Base-by-base conservation (phyloP, 1,140 invertebrate species). In the Trialeurodes vaporariorum region DNA sequence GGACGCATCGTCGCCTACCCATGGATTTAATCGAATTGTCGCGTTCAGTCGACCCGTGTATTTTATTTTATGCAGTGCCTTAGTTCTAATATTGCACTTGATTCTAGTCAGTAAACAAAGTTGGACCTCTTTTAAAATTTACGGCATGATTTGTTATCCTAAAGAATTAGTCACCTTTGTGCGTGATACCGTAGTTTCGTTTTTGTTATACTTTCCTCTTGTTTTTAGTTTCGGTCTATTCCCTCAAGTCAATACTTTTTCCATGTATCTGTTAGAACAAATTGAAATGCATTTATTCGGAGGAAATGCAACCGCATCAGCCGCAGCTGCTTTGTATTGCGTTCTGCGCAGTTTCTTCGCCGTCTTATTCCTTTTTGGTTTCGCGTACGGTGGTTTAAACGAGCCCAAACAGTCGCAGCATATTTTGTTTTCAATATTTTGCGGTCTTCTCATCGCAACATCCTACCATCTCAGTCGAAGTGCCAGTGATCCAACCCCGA, bases 261-360 rank as follows among this genome's bases (percentile, higher is more conserved):
- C 90, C 1, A 94, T 98, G 90, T 97, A 97, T 78, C 77, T 96
- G 13, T 83, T 96, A 70, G 96, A 98, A 79, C 95, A 98, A 79
- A 81, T 97, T 21, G 97, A 99, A 74, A 98, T 98, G 81, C 94
- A 98, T 79, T 75, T 97, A 0, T 98, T 99, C 79, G 97, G 97
- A 25, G 97, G 96, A 2, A 99, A 94, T 77, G 96, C 94, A 0
- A 92, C 92, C 5, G 93, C 92, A 24, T 93, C 93, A 79, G 79
- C 98, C 0, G 81, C 86, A 5, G 91, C 91, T 27, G 90, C 93
- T 0, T 80, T 94, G 13, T 95, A 95, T 77, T 92, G 90, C 77
- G 78, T 98, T 0, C 79, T 87, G 22, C 83, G 93, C 63, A 97
- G 93, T 70, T 73, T 91, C 12, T 73, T 94, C 1, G 88, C 91